A percentile compares a stretch with the other conserved stretches of the same genome.
Evolutionary conservation across 2,113 vertebrate species (phyloP).

Genomic region (Turdus rufiventris): DNA sequence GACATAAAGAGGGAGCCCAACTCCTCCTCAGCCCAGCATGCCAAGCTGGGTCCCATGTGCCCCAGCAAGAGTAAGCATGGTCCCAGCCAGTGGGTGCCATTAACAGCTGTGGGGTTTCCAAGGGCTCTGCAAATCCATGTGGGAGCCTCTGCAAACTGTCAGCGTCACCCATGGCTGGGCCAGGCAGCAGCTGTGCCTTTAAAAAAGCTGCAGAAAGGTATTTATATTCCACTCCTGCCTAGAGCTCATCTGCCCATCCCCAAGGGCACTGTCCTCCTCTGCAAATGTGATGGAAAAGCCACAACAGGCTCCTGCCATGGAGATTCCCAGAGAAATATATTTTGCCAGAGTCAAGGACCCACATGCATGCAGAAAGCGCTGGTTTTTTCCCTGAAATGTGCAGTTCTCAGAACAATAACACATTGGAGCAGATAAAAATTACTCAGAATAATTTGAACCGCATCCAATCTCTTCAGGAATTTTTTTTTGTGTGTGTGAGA

Average conservation of each 20-base stretch:
- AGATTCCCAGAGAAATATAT: not conserved
- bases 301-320: not conserved
- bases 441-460: not conserved
- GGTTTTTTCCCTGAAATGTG: not conserved
- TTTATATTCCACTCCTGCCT: not conserved
- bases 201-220: not conserved
- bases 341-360: not conserved
- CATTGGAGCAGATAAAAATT: not conserved
- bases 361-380: fast-evolving
- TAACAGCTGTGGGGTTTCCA: not conserved
- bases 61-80: not conserved
- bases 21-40: not conserved
- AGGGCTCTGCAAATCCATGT: not conserved
- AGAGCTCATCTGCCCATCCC: not conserved
- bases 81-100: not conserved
- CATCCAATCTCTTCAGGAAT: not conserved
- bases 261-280: not conserved
- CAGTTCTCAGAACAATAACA: not conserved
- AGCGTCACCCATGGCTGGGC: not conserved
- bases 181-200: not conserved
- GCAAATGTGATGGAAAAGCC: not conserved
- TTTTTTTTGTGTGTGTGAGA: not conserved
- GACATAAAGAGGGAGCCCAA: not conserved
- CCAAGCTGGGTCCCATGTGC: not conserved
- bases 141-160: not conserved